Evolutionary conservation across 2,797 vertebrate genomes (phyloP), one percentile per base, ranked within the genome.

Genomic region (Lacerta bilineata): DNA sequence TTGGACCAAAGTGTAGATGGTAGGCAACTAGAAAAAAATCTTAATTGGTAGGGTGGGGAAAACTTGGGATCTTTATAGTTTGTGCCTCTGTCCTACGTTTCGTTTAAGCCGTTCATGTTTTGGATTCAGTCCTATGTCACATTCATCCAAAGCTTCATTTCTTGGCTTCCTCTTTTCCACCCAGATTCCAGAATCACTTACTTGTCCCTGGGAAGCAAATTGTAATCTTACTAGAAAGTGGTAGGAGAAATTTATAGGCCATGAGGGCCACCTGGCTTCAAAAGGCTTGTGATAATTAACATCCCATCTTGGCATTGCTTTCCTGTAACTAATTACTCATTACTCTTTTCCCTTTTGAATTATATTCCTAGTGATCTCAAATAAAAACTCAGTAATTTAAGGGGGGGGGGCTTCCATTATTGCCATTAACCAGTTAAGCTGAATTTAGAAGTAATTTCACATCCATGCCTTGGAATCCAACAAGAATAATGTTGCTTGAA

Each of bases 151-250:
- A 9, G 36, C 61, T 80, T 61, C 76, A 74, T 90, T 68, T 90
- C 55, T 80, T 91, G 55, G 84, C 69, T 88, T 90, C 43, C 72
- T 82, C 33, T 75, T 91, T 76, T 71, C 86, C 88, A 91, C 93
- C 79, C 33, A 15, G 87, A 88, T 90, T 86, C 61, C 88, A 88
- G 83, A 55, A 69, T 86, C n/a, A 74, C 71, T 68, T 25, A n/a
- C 17, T 74, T 66, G 1, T 29, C 83, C 59, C 71, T 76, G 3
- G 8, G 90, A 88, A 89, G 90, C 87, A 95, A 89, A 84, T 41
- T 93, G 71, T 76, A 78, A 91, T 76, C 82, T 92, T 84, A 77
- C 90, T 91, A 84, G 84, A 86, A 83, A 91, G 90, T 91, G 87
- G 88, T 0, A 64, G 91, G 66, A 80, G 78, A 84, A 83, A 85